Base-by-base conservation (phyloP, 2,888 invertebrate genomes). In the Xanthorhoe designata region DNA sequence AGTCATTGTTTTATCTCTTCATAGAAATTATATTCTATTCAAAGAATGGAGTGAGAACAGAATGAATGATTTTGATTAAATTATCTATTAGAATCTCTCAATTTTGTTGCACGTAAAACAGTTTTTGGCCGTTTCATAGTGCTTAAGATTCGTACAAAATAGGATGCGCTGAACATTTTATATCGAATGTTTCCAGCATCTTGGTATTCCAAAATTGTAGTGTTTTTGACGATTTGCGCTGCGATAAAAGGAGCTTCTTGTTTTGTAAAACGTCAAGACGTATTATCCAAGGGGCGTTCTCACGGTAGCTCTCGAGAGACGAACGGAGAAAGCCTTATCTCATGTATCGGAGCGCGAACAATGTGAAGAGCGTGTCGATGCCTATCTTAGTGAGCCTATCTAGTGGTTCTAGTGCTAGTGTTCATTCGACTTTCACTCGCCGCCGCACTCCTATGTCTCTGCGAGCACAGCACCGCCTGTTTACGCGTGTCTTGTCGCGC, bases 291-390 rank as follows among this genome's bases (percentile, higher is more conserved):
- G 78, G 77, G 79, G 75, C 76, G 80, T 89, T 91, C 92, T 90
- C 91, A 92, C 92, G 90, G 92, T 89, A 89, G 92, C 91, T 85
- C 82, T 84, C 77, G 72, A 84, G 78, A 83, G 86, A 85, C 80
- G 85, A 83, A 79, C 81, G 81, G 90, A 87, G 89, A 91, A 89
- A 91, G 90, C 88, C 85, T 91, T 92, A 92, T 92, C 92, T 89
- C 81, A 82, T 82, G 84, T 88, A 92, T 91, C 90, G 85, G 84
- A 85, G 84, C 86, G 86, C 84, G 83, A 89, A 92, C 92, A 91
- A 92, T 89, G 89, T 81, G 87, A 87, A 87, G 90, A 91, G 89
- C 89, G 86, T 88, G 90, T 85, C 84, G 90, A 89, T 88, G 82
- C 80, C 87, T 91, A 93, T 92, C 92, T 82, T 80, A 77, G 78